Base-by-base conservation (phyloP, 2,888 invertebrate species). In the Calliopum simillimum region DNA sequence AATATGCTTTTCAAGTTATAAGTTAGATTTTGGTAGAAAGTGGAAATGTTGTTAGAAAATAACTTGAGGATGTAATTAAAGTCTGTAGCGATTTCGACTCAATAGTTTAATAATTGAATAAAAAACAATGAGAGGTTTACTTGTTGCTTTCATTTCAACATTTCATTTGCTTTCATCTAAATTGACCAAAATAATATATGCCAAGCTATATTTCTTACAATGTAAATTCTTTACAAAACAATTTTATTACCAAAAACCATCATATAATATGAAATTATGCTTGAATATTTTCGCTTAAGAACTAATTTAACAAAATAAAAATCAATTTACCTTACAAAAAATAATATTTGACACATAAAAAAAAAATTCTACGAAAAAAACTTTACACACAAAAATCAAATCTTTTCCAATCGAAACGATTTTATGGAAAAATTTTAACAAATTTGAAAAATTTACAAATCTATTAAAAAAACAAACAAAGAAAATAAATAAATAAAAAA, bases 361-460 rank as follows among this genome's bases (percentile, higher is more conserved):
- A 58, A 59, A 71, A 69, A 68, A 47, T 51, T 70, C 66, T 58
- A 41, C 51, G 66, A 53, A 64, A 70, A 67, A 73, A 73, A 69
- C 69, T 72, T 62, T 70, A 61, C 53, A 46, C 21, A 74, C 68
- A 70, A 73, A 72, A 73, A 73, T 49, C 58, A 49, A 56, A 65
- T 63, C 47, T 23, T 62, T 63, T 66, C 66, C 19, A 55, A 69
- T 71, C 14, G 55, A 33, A 43, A 59, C 33, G 59, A 69, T 58
- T 49, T 58, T 53, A 41, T 33, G 51, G 23, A 69, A 23, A 14
- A 16, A 53, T 53, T 46, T 16, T 47, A 59, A 41, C 66, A 23
- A 65, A 63, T 66, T 66, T 55, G 25, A 49, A 71, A 63, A 62
- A 25, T 44, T 56, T 16, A 53, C 41, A 65, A 53, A 61, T 62